phyloP scores from a whole-genome alignment of 2,113 vertebrate genomes.

The Ictidomys tridecemlineatus region DNA sequence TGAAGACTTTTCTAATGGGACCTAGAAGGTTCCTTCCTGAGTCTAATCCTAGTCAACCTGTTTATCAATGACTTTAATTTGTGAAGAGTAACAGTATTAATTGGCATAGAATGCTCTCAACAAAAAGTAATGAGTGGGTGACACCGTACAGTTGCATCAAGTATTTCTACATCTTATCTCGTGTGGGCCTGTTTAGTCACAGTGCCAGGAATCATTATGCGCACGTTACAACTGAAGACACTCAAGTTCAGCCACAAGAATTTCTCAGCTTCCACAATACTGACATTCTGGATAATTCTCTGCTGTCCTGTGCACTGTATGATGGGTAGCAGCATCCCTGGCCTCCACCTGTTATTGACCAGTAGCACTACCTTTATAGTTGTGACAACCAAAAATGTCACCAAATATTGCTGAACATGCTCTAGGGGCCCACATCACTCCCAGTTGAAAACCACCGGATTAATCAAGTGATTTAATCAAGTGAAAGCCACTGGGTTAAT shows the following conservation, averaged over 20 bases:
- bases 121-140: not conserved
- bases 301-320: not conserved
- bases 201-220: not conserved
- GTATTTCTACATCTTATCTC: not conserved
- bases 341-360: not conserved
- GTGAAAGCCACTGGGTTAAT: not conserved
- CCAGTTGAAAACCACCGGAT: not conserved
- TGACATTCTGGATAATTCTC: not conserved
- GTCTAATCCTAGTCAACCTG: not conserved
- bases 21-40: not conserved
- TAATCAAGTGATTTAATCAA: not conserved
- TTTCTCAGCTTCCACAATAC: not conserved
- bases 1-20: not conserved
- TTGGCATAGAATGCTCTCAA: rapidly evolving
- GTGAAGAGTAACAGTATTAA: not conserved
- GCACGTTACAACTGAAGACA: not conserved
- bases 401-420: too few species aligned
- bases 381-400: not conserved
- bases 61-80: not conserved
- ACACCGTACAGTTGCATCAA: not conserved
- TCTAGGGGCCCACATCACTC: not conserved
- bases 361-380: not conserved
- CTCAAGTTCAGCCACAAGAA: not conserved
- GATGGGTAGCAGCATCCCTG: not conserved
- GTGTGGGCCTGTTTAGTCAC: not conserved